phyloP scores from a whole-genome alignment of 2,113 vertebrate genomes.

The Etheostoma spectabile region DNA sequence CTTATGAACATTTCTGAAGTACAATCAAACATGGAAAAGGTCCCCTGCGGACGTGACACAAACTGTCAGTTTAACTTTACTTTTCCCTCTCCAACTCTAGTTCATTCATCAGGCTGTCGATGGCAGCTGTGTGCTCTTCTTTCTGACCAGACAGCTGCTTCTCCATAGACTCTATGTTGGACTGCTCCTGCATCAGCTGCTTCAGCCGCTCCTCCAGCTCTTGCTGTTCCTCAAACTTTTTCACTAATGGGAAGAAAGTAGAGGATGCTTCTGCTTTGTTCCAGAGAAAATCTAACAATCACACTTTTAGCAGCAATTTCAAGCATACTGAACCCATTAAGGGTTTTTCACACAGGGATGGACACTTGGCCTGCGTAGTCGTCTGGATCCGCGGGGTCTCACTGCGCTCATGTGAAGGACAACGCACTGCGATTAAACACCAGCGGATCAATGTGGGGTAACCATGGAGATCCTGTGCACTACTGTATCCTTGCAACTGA shows the following conservation, averaged over 20 bases:
- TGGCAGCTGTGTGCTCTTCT: conserved; percentile 67
- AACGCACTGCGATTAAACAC: too few relatives aligned
- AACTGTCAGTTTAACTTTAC: conserved; percentile 56
- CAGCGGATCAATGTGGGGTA: too few relatives aligned
- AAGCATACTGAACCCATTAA: too few relatives aligned
- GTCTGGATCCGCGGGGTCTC: too few relatives aligned
- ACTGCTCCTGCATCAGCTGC: background rate
- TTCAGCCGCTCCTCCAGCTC: conserved; percentile 82
- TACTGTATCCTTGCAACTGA: too few relatives aligned
- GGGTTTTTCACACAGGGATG: too few relatives aligned
- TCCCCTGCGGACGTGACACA: background rate
- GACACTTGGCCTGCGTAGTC: too few relatives aligned
- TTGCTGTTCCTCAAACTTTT: conserved; percentile 81
- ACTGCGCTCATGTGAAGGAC: too few relatives aligned
- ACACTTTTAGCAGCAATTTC: background rate
- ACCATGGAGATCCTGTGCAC: too few relatives aligned
- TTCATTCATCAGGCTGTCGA: conserved; percentile 81
- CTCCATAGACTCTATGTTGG: conserved; percentile 64
- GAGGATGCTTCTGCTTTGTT: background rate
- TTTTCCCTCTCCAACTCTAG: conserved; percentile 80
- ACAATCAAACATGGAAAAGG: background rate
- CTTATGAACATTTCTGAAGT: background rate
- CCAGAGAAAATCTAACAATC: background rate
- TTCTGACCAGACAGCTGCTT: conserved; percentile 76
- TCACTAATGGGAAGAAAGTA: conserved; percentile 67